phyloP scores from a whole-genome alignment of 1,140 invertebrate genomes.

The Neelides sp. region DNA sequence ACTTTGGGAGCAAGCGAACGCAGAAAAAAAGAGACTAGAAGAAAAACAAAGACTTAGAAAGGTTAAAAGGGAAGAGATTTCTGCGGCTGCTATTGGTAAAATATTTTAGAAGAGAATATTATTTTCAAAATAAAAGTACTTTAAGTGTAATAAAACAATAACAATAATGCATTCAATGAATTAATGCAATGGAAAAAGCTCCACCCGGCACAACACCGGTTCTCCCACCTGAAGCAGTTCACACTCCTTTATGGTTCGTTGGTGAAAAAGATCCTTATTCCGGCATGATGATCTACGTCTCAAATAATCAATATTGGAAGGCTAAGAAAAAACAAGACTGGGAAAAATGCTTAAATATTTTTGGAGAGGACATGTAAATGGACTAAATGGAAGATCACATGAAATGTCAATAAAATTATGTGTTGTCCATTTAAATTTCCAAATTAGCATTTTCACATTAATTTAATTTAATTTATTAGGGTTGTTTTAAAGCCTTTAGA shows the following conservation, averaged over 20 bases:
- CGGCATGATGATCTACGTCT: constrained; percentile 43
- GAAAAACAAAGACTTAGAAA: constrained; percentile 44
- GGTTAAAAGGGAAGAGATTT: constrained; percentile 33
- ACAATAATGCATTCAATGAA: constrained; percentile 7
- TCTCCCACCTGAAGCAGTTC: constrained; percentile 32
- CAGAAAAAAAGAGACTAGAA: constrained; percentile 44
- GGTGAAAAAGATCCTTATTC: constrained; percentile 43
- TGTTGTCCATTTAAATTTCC: too few relatives aligned
- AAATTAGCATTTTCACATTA: too few relatives aligned
- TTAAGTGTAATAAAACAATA: constrained; percentile 34
- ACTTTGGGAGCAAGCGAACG: constrained; percentile 51
- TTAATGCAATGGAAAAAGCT: background rate
- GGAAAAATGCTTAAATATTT: constrained; percentile 47
- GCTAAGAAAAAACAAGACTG: constrained; percentile 46
- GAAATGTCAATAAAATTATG: too few relatives aligned
- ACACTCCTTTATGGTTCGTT: constrained; percentile 47
- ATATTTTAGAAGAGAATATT: background rate
- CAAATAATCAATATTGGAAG: constrained; percentile 48
- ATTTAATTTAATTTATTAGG: too few relatives aligned
- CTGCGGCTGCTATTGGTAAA: background rate
- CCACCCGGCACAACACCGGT: background rate
- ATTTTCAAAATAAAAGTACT: constrained; percentile 32
- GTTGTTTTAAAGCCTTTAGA: too few relatives aligned
- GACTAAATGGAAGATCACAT: too few relatives aligned
- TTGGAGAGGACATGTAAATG: too few relatives aligned